phyloP scores from a whole-genome alignment of 2,888 invertebrate species.

The Phragmatobia fuliginosa region DNA sequence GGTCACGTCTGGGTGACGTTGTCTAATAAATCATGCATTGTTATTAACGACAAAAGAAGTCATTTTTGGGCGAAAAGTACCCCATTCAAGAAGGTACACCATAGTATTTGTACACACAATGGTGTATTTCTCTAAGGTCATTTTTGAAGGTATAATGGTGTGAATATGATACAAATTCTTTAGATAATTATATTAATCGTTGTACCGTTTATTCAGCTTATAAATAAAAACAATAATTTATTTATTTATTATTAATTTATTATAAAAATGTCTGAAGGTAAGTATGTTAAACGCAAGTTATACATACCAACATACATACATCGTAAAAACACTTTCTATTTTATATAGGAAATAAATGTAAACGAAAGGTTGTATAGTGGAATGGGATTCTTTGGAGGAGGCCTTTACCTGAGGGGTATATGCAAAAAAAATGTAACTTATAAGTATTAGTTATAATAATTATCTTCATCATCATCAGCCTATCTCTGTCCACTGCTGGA shows the following conservation, averaged over 20 bases:
- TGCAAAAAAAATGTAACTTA: too few species aligned
- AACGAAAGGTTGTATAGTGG: too few species aligned
- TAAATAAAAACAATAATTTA: background rate
- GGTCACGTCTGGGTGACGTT: slow-evolving; percentile 56
- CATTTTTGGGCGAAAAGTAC: slow-evolving; percentile 80
- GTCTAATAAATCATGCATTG: slow-evolving; percentile 80
- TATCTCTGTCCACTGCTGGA: too few species aligned
- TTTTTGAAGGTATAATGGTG: slow-evolving; percentile 37
- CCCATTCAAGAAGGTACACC: slow-evolving; percentile 63
- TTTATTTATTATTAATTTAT: background rate
- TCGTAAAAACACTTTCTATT: too few species aligned
- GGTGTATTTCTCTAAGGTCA: slow-evolving; percentile 51
- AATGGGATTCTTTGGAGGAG: too few species aligned
- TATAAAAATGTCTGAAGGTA: too few species aligned
- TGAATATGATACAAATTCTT: slow-evolving; percentile 25
- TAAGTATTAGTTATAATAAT: too few species aligned
- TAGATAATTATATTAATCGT: slow-evolving; percentile 3
- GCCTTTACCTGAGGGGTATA: too few species aligned
- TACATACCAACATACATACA: too few species aligned
- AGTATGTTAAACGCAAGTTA: too few species aligned
- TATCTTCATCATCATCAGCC: too few species aligned
- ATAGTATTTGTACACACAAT: slow-evolving; percentile 64
- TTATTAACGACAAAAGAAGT: slow-evolving; percentile 80
- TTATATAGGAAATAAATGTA: too few species aligned
- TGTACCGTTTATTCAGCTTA: background rate